Base-by-base conservation (phyloP, 1,140 invertebrate species). In the Caerostris extrusa region DNA sequence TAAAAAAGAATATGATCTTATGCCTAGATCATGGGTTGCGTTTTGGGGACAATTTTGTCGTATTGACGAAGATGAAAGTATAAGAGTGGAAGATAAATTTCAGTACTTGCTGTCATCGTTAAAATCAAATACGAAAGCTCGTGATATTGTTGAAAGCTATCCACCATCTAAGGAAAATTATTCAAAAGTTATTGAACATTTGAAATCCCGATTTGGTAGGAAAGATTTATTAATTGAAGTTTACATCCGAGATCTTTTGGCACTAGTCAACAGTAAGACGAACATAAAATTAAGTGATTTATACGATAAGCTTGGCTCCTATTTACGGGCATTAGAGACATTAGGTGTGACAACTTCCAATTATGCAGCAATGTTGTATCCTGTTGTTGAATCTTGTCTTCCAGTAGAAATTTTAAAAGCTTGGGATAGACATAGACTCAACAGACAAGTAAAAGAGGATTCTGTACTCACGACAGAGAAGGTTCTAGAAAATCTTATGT, bases 311-410 rank as follows among this genome's bases (percentile, higher is more conserved):
- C 50, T 81, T 5, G 53, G 19, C 0, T 5, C 71, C 14, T 14
- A 69, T 12, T 77, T 90, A 12, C 50, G 67, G 57, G 61, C 61
- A 19, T 53, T 90, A 86, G 95, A 85, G 56, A 90, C 14, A 7
- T 19, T 90, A n/a, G 77, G 90, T 2, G 71, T 83, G 64, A 34
- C 58, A 8, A 64, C 17, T 7, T 0, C 34, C 6, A 92, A 92
- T 12, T 85, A 50, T 64, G 90, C 90, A 55, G 77, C 77, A 5
- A 83, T 92, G 77, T 17, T 85, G 7, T 83, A 83, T 34, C 91
- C 91, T 10, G 7, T 86, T 14, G 64, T 93, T 3, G 82, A 92
- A 56, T 92, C 57, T 4, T 83, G 90, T 67, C 50, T 92, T 3
- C 90, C 77, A 50, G 50, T n/a, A 17, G 81, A 92, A 34, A 5